Conservation (phyloP, 2,888 invertebrate species). For the Heliconius sara region DNA sequence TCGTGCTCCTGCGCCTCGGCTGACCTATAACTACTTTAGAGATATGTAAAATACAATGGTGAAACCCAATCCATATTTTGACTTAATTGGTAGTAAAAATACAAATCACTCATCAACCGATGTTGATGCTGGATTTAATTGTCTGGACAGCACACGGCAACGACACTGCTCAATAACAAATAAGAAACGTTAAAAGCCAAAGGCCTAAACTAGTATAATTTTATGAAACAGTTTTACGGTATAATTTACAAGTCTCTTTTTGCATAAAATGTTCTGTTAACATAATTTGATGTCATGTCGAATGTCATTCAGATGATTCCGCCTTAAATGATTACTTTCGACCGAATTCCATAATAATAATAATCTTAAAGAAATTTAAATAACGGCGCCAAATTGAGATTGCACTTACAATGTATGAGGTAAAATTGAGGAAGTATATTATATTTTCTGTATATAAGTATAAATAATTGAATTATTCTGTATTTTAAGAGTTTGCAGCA, state of each 20-base stretch:
- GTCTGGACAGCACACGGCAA: no score
- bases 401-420: not conserved
- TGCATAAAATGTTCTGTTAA: slow-evolving; percentile 6
- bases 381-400: slow-evolving; percentile 3
- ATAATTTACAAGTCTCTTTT: slow-evolving; percentile 7
- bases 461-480: not conserved
- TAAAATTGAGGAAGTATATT: not conserved
- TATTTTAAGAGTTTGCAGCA: not conserved
- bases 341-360: not conserved
- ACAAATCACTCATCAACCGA: no score
- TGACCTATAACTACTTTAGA: no score
- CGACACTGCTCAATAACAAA: not conserved
- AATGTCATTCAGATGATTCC: slow-evolving; percentile 24
- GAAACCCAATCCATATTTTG: no score
- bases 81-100: no score
- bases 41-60: no score
- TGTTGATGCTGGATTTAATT: no score
- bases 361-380: slow-evolving; percentile 11
- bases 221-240: not conserved
- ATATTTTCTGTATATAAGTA: not conserved
- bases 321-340: slow-evolving; percentile 1
- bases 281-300: not conserved
- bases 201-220: not conserved
- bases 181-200: not conserved
- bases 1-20: no score